phyloP scores from a whole-genome alignment of 1,140 invertebrate species.

The Diachasmimorpha longicaudata region DNA sequence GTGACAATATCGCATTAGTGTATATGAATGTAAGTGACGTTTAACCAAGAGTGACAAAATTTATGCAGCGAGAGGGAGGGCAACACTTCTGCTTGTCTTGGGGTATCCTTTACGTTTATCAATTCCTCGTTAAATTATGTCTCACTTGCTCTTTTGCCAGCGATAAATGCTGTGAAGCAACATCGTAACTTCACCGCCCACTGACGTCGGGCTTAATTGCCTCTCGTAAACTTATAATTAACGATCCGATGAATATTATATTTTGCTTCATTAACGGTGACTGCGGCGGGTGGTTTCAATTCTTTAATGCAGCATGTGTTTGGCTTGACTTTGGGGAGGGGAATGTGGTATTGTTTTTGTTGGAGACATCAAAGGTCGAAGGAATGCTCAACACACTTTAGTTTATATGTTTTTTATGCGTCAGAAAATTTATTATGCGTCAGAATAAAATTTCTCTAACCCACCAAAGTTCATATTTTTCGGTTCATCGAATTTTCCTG shows the following conservation, averaged over 20 bases:
- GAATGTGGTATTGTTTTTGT: neutral
- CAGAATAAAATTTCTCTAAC: too few relatives aligned
- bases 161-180: constrained; percentile 18
- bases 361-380: neutral
- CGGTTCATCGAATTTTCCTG: too few relatives aligned
- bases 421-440: too few relatives aligned
- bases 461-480: too few relatives aligned
- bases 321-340: neutral
- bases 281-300: neutral
- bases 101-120: constrained; percentile 14
- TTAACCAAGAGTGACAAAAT: neutral
- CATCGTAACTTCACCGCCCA: neutral
- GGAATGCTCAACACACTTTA: neutral
- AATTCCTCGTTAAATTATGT: constrained; percentile 13
- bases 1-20: neutral
- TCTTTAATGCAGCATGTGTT: neutral
- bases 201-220: constrained; percentile 3
- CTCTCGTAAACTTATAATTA: constrained; percentile 19
- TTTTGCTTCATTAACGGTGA: constrained; percentile 11
- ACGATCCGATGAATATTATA: constrained; percentile 11
- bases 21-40: neutral
- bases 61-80: neutral
- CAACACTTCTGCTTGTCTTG: neutral
- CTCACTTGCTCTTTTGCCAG: constrained; percentile 1
- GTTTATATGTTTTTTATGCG: neutral